Evolutionary conservation across 2,888 invertebrate species (phyloP).

Genomic region (Tetropium fuscum): DNA sequence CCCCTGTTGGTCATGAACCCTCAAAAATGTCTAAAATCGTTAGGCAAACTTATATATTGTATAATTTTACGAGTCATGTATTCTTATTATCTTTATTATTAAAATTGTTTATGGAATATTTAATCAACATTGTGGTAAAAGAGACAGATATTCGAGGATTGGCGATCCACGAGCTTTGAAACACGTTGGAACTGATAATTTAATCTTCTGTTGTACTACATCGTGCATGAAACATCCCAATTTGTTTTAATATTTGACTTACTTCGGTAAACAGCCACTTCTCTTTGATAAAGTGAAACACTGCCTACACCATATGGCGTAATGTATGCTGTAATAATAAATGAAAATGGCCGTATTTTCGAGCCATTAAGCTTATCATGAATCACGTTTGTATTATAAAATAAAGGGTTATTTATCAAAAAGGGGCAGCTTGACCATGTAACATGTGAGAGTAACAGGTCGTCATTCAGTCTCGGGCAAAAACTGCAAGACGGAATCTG

Average conservation of each 20-base stretch:
- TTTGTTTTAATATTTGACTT: conserved; percentile 24
- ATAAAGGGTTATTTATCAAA: conserved; percentile 29
- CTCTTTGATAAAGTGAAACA: conserved; percentile 22
- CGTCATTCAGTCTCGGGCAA: neutral
- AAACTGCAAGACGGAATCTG: neutral
- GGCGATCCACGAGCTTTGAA: neutral
- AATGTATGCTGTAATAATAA: conserved; percentile 17
- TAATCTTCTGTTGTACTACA: conserved; percentile 15
- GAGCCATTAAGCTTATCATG: conserved; percentile 22
- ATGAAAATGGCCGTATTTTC: conserved; percentile 23
- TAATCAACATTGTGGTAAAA: no score
- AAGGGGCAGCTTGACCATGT: conserved; percentile 12
- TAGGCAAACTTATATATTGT: no score
- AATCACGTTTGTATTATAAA: conserved; percentile 20
- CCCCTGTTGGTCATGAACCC: no score
- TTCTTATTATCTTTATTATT: no score
- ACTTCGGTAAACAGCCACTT: conserved; percentile 19
- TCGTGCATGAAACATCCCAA: conserved; percentile 7
- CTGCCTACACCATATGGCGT: conserved; percentile 15
- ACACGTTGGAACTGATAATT: conserved; percentile 15
- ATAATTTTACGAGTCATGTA: no score
- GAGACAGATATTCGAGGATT: no score
- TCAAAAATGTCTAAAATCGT: no score
- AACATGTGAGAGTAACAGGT: conserved; percentile 33
- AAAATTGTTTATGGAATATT: no score